A percentile compares a stretch with the other conserved stretches of the same genome.
phyloP scores from a whole-genome alignment of 2,113 vertebrate species.

The Engraulis encrasicolus region DNA sequence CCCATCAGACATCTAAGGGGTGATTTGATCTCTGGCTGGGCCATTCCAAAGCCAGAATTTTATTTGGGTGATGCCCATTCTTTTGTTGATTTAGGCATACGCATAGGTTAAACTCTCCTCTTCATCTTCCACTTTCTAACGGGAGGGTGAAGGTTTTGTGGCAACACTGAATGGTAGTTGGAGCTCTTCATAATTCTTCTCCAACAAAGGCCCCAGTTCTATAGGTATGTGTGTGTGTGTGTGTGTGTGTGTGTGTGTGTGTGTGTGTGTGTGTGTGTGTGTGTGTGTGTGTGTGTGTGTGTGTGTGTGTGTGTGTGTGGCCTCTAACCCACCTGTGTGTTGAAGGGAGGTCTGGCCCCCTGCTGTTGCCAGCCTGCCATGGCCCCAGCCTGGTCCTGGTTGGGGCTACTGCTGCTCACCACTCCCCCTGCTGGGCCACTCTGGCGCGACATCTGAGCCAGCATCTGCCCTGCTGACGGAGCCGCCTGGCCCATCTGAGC shows the following conservation, averaged over 20 bases:
- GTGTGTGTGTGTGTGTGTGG: background rate
- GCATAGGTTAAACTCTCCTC: no score
- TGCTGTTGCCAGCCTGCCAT: constrained; percentile 67
- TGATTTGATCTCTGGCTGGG: no score
- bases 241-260: background rate
- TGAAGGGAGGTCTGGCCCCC: constrained; percentile 80
- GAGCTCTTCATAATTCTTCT: no score
- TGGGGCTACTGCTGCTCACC: constrained; percentile 63
- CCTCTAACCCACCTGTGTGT: constrained; percentile 84
- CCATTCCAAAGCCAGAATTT: no score
- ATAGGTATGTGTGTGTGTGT: background rate
- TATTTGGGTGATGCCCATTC: no score
- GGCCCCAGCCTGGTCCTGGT: constrained; percentile 55
- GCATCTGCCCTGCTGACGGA: constrained; percentile 81
- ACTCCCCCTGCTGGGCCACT: constrained; percentile 61
- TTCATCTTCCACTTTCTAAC: no score
- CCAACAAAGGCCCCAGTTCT: no score
- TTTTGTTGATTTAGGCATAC: no score
- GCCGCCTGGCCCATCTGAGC: constrained; percentile 78
- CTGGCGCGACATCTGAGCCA: constrained; percentile 91
- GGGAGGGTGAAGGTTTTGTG: no score
- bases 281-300: background rate
- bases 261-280: no score
- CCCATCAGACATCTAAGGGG: no score
- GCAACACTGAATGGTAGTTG: no score